A percentile compares a stretch with the other conserved stretches of the same genome.
Conservation (phyloP, 2,888 invertebrate genomes). For the Caenorhabditis sp. region DNA sequence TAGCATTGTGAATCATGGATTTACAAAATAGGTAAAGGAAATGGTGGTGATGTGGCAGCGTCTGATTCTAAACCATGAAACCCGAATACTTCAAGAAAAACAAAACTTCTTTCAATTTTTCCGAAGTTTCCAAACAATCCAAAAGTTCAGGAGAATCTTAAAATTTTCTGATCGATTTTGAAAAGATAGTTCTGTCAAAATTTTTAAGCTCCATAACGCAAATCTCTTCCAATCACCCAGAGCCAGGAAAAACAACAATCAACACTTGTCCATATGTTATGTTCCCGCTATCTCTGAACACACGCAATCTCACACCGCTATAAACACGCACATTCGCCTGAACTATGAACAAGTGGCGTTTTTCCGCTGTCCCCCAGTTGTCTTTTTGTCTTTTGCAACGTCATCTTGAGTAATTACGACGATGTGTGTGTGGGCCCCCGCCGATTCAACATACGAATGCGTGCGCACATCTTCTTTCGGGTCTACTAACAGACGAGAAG, state of each 20-base stretch:
- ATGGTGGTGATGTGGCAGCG: neutral
- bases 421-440: conserved; percentile 52
- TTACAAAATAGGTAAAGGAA: neutral
- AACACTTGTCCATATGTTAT: conserved; percentile 27
- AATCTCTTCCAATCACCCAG: conserved; percentile 7
- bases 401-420: conserved; percentile 62
- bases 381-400: conserved; percentile 47
- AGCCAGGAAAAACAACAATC: conserved; percentile 25
- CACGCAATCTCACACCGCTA: conserved; percentile 14
- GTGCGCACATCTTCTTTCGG: conserved; percentile 52
- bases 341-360: conserved; percentile 57
- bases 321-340: conserved; percentile 42
- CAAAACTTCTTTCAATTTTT: too few species aligned
- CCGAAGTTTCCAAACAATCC: too few species aligned
- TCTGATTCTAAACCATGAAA: too few species aligned
- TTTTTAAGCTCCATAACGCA: too few species aligned
- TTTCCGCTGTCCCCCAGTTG: conserved; percentile 7
- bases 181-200: too few species aligned
- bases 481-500: conserved; percentile 21
- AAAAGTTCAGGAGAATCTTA: too few species aligned
- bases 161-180: too few species aligned
- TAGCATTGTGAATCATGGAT: conserved; percentile 12
- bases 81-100: too few species aligned
- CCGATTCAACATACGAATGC: conserved; percentile 56
- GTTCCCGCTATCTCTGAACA: conserved; percentile 49